phyloP scores from a whole-genome alignment of 2,797 vertebrate species.

The Cercopithecus neglectus region DNA sequence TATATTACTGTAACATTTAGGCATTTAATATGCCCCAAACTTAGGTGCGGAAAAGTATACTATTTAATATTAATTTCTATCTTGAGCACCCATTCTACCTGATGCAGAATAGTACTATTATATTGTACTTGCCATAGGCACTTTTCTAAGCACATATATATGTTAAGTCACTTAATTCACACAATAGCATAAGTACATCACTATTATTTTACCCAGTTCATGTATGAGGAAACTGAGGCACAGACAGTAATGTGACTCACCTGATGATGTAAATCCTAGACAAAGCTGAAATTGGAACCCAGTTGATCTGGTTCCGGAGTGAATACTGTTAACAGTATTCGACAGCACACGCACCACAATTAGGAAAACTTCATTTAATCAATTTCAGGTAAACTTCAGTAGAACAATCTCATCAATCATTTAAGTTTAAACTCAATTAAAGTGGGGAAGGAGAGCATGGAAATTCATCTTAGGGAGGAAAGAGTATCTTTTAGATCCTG shows the following conservation, averaged over 20 bases:
- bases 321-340: background rate
- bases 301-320: background rate
- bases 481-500: background rate
- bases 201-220: background rate
- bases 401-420: background rate
- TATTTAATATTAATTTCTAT: slow-evolving; percentile 27
- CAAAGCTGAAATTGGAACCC: background rate
- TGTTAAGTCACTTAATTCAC: background rate
- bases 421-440: slow-evolving; percentile 11
- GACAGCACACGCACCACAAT: background rate
- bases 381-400: background rate
- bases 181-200: background rate
- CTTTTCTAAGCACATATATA: background rate
- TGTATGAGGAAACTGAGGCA: background rate
- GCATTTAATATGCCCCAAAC: background rate
- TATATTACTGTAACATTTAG: background rate
- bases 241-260: background rate
- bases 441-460: background rate
- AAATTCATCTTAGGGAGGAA: background rate
- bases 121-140: background rate
- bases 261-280: background rate
- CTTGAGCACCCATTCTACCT: background rate
- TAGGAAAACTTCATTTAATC: slow-evolving; percentile 19
- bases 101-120: background rate
- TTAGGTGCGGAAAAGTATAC: background rate